Conservation (phyloP, 2,888 invertebrate genomes). For the Agrotis exclamationis region DNA sequence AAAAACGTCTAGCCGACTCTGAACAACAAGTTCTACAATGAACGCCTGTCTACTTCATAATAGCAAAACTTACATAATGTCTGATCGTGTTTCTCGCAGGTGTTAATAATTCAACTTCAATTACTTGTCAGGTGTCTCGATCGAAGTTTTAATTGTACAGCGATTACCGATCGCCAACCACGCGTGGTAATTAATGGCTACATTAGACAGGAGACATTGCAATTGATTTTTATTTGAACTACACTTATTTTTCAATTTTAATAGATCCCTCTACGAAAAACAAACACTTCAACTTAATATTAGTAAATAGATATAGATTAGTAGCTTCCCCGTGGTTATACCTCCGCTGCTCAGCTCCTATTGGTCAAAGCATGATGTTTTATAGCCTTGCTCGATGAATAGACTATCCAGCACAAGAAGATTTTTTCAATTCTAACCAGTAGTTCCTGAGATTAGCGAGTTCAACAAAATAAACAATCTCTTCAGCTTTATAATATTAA, state of each 20-base stretch:
- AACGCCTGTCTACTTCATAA: not conserved
- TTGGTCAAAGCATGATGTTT: no score
- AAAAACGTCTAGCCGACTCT: not conserved
- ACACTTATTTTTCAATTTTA: not conserved
- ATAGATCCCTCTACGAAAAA: no score
- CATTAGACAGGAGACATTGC: not conserved
- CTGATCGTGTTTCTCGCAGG: constrained; percentile 3
- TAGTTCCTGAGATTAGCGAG: no score
- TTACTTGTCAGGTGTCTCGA: constrained; percentile 7
- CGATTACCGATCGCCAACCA: constrained; percentile 17
- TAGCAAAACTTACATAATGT: constrained; percentile 4
- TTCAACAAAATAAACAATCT: no score
- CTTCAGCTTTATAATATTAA: no score
- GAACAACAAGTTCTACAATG: not conserved
- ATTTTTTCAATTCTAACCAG: no score
- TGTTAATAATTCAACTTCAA: not conserved
- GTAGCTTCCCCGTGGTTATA: no score
- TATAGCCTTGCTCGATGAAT: no score
- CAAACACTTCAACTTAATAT: no score
- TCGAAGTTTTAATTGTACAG: constrained; percentile 24
- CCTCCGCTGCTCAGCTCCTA: no score
- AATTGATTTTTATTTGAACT: not conserved
- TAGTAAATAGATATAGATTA: no score
- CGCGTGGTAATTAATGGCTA: constrained; percentile 28
- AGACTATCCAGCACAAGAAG: no score